Evolutionary conservation across 2,113 vertebrate genomes (phyloP).

Genomic region (Menura novaehollandiae): DNA sequence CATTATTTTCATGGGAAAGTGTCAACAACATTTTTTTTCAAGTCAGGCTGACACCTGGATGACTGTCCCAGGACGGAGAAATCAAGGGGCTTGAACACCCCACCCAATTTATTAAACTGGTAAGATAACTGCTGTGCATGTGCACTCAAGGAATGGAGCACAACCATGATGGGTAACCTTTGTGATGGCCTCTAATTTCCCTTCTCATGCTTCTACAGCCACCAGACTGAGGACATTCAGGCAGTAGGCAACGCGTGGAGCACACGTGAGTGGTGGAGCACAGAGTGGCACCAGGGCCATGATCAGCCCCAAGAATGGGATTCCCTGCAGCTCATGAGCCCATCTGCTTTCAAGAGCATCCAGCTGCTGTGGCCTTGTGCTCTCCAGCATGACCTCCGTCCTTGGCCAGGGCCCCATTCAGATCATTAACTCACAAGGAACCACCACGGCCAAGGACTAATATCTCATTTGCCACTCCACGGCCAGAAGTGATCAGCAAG

Average conservation of each 20-base stretch:
- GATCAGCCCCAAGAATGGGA: not conserved
- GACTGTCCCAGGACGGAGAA: not conserved
- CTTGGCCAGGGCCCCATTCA: not conserved
- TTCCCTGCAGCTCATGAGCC: not conserved
- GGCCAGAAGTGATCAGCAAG: conserved; percentile 8
- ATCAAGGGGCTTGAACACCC: not conserved
- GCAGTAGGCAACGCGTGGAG: not conserved
- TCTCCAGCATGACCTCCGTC: not conserved
- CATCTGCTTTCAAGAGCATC: not conserved
- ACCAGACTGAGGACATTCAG: not conserved
- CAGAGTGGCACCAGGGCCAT: not conserved
- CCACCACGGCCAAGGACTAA: not conserved
- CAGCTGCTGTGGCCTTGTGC: conserved; percentile 14
- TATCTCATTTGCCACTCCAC: not conserved
- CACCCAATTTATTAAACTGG: not conserved
- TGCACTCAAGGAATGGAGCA: not conserved
- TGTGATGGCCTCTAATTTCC: not conserved
- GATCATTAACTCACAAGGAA: conserved; percentile 35
- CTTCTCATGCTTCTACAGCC: not conserved
- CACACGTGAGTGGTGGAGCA: not conserved
- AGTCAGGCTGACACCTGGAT: not conserved
- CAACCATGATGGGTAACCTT: not conserved
- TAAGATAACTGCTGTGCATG: not conserved
- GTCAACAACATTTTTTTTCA: not conserved
- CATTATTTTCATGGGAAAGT: not conserved